Percentiles rank a stretch among this genome's conserved stretches.
Evolutionary conservation across 2,113 vertebrate species (phyloP).

Genomic region (Cheirogaleus medius): DNA sequence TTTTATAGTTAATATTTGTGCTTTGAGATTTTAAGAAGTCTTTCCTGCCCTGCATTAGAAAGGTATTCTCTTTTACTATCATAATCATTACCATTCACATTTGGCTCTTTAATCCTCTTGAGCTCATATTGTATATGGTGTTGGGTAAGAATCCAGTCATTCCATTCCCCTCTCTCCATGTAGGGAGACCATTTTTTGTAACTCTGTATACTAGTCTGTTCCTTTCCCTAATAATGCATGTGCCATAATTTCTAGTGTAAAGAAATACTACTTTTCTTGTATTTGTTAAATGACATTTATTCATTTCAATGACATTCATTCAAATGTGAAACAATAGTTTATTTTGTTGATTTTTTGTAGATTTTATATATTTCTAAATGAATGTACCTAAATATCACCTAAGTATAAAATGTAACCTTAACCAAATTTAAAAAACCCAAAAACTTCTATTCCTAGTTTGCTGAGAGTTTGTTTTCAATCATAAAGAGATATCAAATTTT

Average conservation of each 20-base stretch:
- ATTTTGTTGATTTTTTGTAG: neutral
- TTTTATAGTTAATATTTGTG: neutral
- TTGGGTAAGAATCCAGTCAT: neutral
- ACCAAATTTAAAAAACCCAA: neutral
- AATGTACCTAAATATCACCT: neutral
- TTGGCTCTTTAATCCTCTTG: neutral
- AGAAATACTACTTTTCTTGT: neutral
- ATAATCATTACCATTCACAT: neutral
- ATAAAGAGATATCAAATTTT: neutral
- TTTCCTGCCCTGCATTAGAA: neutral
- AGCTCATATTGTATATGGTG: neutral
- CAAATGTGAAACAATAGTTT: neutral
- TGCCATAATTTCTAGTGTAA: neutral
- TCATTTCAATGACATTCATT: neutral
- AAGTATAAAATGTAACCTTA: neutral
- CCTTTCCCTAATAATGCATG: neutral
- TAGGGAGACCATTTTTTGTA: neutral
- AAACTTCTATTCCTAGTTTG: neutral
- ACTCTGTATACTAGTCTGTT: neutral
- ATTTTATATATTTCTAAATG: neutral
- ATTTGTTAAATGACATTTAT: neutral
- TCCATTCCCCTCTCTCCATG: neutral
- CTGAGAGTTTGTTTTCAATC: neutral
- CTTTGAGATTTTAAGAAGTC: neutral
- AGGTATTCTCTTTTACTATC: neutral